Conservation (phyloP, 2,113 vertebrate genomes). For the Corythornis vintsioides region DNA sequence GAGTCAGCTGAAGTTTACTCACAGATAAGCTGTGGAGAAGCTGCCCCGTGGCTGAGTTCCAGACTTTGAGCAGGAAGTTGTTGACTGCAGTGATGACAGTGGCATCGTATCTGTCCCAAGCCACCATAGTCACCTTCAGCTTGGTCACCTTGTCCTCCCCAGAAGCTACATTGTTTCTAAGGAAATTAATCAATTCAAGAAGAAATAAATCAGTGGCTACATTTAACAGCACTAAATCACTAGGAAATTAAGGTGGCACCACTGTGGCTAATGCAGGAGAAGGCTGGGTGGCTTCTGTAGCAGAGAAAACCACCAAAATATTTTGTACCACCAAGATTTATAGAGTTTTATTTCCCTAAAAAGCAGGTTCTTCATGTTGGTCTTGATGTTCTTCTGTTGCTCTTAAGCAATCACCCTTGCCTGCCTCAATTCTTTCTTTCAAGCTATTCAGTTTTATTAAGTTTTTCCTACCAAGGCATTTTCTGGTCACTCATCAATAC, state of each 20-base stretch:
- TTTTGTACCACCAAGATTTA: background rate
- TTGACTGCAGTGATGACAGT: constrained; percentile 95
- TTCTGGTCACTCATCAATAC: background rate
- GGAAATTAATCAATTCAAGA: constrained; percentile 18
- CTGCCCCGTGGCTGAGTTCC: constrained; percentile 89
- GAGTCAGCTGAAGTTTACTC: constrained; percentile 63
- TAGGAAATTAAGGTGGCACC: background rate
- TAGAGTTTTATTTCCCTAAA: background rate
- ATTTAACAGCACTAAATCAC: background rate
- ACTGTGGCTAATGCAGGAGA: background rate
- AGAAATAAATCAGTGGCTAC: background rate
- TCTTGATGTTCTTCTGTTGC: background rate
- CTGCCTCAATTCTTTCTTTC: background rate
- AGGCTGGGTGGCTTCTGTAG: background rate
- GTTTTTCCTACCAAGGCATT: background rate
- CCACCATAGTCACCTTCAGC: constrained; percentile 96
- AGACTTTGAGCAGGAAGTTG: constrained; percentile 96
- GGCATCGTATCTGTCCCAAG: constrained; percentile 91
- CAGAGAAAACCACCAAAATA: background rate
- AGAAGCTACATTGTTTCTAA: constrained; percentile 78
- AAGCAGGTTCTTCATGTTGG: no score
- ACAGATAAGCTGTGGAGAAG: constrained; percentile 92
- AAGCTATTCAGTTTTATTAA: background rate
- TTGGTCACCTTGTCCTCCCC: constrained; percentile 93
- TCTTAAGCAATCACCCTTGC: background rate